These are phyloP conservation scores for Megaceryle alcyon DNA, from an alignment of 2,797 vertebrate species.

Conservation along the genomic window DNA sequence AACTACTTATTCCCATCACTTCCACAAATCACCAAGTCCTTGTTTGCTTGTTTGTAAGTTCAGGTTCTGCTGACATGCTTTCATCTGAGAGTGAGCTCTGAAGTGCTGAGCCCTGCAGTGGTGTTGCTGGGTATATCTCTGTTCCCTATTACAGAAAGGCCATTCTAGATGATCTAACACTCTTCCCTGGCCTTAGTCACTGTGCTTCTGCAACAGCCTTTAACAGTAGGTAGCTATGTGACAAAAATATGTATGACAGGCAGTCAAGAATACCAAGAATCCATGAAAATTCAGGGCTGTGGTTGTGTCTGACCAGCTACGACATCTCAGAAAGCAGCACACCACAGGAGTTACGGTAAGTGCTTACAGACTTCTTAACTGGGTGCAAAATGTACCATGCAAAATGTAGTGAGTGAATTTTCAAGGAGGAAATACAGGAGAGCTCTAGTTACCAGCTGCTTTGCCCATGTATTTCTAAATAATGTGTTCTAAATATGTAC, in stretches of 20 bases:
- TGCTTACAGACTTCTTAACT: background rate
- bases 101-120: background rate
- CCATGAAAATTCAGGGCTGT: background rate
- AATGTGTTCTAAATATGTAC: background rate
- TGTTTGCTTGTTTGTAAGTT: background rate
- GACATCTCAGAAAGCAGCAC: background rate
- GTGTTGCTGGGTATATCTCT: background rate
- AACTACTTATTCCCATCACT: background rate
- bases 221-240: fast-evolving
- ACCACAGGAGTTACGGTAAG: background rate
- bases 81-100: background rate
- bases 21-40: background rate
- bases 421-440: background rate
- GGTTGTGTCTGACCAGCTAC: background rate
- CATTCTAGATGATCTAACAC: background rate
- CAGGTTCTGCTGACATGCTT: background rate
- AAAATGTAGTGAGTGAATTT: background rate
- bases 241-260: background rate
- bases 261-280: background rate
- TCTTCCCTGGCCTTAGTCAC: background rate
- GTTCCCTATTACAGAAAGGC: background rate
- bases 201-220: background rate
- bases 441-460: background rate
- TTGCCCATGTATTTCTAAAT: background rate
- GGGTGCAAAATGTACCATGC: background rate